Base-by-base conservation (phyloP, 2,797 vertebrate genomes). In the Novumbra hubbsi region DNA sequence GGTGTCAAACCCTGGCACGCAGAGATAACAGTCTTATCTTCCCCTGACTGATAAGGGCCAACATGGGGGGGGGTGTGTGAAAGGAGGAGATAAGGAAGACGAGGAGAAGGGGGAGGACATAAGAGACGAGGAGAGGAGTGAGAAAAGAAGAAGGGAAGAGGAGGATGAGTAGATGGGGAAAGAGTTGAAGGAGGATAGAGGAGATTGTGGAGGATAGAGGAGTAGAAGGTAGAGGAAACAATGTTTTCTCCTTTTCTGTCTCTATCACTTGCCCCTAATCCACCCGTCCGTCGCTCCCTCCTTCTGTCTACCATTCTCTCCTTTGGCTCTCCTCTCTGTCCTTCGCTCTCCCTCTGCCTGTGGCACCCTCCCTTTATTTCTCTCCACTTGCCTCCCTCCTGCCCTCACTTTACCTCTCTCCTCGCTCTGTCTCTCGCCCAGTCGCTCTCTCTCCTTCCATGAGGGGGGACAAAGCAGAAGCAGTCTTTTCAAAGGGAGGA, bases 381-480 rank as follows among this genome's bases (percentile, higher is more conserved):
- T 15, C 17, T 60, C 30, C 70, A 21, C 28, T 19, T 11, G 19
- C 34, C 34, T 19, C 57, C 16, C 27, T 21, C 11, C 28, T 62
- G 14, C 24, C 16, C 73, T 70, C 15, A 78, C 73, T 52, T 45
- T 45, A 45, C 41, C 41, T 45, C 41, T 45, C 63, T 21, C 60
- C 19, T 41, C 50, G 4, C 71, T 27, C 38, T 30, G 60, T 0
- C 38, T 49, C 30, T 62, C 73, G 21, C 34, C 50, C 55, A 28
- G 50, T 49, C 67, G 15, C 70, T 73, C 68, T 28, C 66, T 74
- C 28, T 32, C 73, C 65, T 60, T 32, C 72, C 81, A 65, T 77
- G 75, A 48, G 83, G 78, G 88, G 91, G 90, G 83, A 93, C 93
- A 93, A 93, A 92, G 90, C 92, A 93, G 92, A 93, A 91, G 93